phyloP scores from a whole-genome alignment of 2,113 vertebrate species.

The Baryphthengus martii region DNA sequence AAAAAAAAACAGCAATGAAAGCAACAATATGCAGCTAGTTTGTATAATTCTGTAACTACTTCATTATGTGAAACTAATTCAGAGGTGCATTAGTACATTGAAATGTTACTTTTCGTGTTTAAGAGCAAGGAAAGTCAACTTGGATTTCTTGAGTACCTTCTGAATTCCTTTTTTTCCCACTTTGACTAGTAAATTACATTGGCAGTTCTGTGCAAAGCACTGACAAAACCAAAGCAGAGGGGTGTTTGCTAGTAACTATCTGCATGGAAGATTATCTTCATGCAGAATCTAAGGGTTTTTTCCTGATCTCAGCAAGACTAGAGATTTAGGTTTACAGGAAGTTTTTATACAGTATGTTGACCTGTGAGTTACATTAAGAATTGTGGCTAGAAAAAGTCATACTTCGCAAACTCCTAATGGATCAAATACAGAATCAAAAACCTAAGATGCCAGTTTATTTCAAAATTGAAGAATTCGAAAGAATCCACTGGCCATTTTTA shows the following conservation, averaged over 20 bases:
- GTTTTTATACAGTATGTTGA: not conserved
- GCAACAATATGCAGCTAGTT: not conserved
- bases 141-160: not conserved
- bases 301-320: not conserved
- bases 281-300: fast-evolving
- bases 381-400: not conserved
- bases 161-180: not conserved
- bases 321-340: not conserved
- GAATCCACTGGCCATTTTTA: not conserved
- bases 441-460: not conserved
- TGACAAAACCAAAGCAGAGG: not conserved
- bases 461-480: not conserved
- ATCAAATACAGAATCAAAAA: not conserved
- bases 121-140: not conserved
- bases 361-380: not conserved
- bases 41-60: not conserved
- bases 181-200: not conserved
- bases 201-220: not conserved
- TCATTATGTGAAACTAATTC: not conserved
- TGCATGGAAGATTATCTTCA: not conserved
- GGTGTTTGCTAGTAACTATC: not conserved
- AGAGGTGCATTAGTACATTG: not conserved
- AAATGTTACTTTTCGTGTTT: not conserved
- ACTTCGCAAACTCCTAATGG: not conserved
- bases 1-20: not conserved